phyloP scores from a whole-genome alignment of 1,140 invertebrate genomes.

The Hycleus cichorii region DNA sequence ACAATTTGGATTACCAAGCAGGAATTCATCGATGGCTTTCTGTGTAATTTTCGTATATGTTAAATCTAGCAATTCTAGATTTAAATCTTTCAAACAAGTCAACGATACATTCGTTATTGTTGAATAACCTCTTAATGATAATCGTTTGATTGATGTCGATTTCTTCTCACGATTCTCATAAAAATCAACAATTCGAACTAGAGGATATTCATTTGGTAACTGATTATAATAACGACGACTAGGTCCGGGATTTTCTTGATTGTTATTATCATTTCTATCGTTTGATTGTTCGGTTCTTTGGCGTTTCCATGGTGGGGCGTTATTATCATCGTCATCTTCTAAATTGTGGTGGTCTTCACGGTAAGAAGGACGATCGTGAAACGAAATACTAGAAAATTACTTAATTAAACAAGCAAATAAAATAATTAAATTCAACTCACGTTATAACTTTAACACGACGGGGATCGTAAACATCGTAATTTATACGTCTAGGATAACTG shows the following conservation, averaged over 20 bases:
- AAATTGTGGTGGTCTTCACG: too few relatives aligned
- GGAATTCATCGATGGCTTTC: constrained; percentile 26
- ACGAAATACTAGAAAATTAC: too few relatives aligned
- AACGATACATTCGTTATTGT: constrained; percentile 25
- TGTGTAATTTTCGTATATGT: constrained; percentile 30
- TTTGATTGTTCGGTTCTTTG: neutral
- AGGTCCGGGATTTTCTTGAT: too few relatives aligned
- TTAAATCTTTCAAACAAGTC: constrained; percentile 18
- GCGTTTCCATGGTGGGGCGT: too few relatives aligned
- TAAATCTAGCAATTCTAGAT: constrained; percentile 32
- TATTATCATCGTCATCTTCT: too few relatives aligned
- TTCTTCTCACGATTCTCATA: neutral
- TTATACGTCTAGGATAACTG: too few relatives aligned
- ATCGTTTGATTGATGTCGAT: constrained; percentile 19
- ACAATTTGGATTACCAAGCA: constrained; percentile 32
- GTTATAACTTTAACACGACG: too few relatives aligned
- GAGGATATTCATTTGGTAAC: neutral
- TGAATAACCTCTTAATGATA: constrained; percentile 32
- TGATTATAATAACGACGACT: neutral
- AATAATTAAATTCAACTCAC: too few relatives aligned
- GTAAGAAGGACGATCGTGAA: too few relatives aligned
- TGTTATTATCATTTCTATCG: too few relatives aligned
- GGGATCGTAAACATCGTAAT: too few relatives aligned
- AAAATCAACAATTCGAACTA: neutral
- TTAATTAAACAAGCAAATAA: too few relatives aligned